Conservation (phyloP, 2,888 invertebrate species). For the Macrosiphum euphorbiae region DNA sequence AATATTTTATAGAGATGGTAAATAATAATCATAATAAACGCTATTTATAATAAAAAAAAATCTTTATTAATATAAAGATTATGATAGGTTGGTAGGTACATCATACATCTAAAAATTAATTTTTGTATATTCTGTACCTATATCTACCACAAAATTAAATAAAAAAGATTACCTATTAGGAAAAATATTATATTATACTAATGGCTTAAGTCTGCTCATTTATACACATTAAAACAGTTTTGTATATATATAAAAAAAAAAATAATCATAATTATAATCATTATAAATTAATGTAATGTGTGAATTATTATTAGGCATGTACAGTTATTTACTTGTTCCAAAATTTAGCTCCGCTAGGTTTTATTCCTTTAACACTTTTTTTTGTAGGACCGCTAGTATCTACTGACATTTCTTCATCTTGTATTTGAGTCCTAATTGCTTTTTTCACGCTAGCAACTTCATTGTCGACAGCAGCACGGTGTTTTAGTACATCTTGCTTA, state of each 20-base stretch:
- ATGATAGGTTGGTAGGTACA: background rate
- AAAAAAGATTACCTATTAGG: background rate
- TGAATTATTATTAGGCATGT: background rate
- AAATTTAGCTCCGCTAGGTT: constrained; percentile 72
- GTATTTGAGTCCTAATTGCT: constrained; percentile 83
- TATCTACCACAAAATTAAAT: background rate
- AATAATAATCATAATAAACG: background rate
- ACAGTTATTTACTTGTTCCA: constrained; percentile 48
- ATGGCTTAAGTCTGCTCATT: background rate
- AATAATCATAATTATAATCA: background rate
- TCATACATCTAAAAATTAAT: background rate
- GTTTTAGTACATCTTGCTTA: constrained; percentile 84
- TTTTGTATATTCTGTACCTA: background rate
- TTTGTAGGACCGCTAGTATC: constrained; percentile 72
- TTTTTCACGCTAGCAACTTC: constrained; percentile 93
- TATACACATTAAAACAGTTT: constrained; percentile 42
- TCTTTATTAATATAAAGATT: background rate
- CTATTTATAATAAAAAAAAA: background rate
- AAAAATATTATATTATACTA: constrained; percentile 12
- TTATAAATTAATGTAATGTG: background rate
- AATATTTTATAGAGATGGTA: background rate
- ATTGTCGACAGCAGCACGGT: constrained; percentile 86
- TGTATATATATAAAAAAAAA: background rate
- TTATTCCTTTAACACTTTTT: constrained; percentile 77
- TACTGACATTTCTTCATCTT: constrained; percentile 88